A percentile compares a stretch with the other conserved stretches of the same genome.
These are phyloP conservation scores for Spisula subtruncata DNA, from an alignment of 2,888 invertebrate species.

Conservation along the genomic window DNA sequence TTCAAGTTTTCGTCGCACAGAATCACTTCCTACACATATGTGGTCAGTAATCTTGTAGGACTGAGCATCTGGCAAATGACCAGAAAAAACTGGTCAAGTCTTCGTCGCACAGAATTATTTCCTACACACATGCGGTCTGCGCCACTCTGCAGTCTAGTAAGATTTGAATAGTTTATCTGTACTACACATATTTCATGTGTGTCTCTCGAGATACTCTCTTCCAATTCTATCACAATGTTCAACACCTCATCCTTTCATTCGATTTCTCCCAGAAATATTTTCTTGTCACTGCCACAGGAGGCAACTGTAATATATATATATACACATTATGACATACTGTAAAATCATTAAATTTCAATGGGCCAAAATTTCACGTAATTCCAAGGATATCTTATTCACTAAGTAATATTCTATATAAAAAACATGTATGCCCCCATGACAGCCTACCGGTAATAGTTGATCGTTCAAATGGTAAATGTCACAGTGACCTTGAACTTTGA, in stretches of 20 bases:
- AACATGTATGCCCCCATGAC: too few relatives aligned
- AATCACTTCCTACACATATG: background rate
- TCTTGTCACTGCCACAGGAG: constrained; percentile 98
- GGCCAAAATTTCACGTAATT: too few relatives aligned
- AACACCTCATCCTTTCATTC: constrained; percentile 88
- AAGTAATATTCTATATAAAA: too few relatives aligned
- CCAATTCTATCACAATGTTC: background rate
- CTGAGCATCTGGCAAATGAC: background rate
- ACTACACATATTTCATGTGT: background rate
- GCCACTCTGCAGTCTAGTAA: too few relatives aligned
- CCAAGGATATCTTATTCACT: too few relatives aligned
- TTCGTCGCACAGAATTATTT: background rate
- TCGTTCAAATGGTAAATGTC: too few relatives aligned
- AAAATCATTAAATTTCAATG: too few relatives aligned
- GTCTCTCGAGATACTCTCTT: background rate
- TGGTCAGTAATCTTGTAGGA: too few relatives aligned
- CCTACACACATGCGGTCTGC: background rate
- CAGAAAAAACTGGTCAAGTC: background rate
- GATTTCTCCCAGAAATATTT: constrained; percentile 98
- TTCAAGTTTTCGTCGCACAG: background rate
- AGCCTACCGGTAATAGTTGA: too few relatives aligned
- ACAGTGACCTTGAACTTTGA: too few relatives aligned
- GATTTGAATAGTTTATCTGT: background rate
- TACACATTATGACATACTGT: too few relatives aligned
- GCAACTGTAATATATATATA: constrained; percentile 90